Conservation (phyloP, 2,888 invertebrate genomes). For the Kuschelorhynchus macadamiae region DNA sequence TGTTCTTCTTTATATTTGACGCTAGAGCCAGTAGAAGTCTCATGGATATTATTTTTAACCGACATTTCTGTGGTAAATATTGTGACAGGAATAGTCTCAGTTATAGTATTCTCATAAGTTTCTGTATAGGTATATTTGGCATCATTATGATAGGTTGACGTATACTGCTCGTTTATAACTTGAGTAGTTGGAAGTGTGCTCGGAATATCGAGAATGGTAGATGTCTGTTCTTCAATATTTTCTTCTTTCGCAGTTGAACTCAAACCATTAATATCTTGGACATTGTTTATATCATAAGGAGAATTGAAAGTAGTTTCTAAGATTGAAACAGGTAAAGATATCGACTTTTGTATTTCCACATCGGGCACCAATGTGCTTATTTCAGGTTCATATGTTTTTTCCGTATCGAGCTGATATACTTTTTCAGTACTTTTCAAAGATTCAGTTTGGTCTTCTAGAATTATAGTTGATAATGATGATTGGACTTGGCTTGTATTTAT, state of each 20-base stretch:
- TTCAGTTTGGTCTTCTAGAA: neutral
- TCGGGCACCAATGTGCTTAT: conserved; percentile 16
- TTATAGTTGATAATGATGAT: neutral
- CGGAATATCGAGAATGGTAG: conserved; percentile 3
- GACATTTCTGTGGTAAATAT: conserved; percentile 23
- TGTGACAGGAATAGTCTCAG: conserved; percentile 37
- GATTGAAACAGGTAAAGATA: conserved; percentile 34
- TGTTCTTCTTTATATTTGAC: conserved; percentile 5
- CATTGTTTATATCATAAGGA: conserved; percentile 29
- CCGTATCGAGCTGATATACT: no score
- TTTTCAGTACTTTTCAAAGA: neutral
- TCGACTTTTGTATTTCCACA: conserved; percentile 43
- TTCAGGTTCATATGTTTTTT: neutral
- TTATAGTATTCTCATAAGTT: no score
- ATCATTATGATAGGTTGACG: no score
- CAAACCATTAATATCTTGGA: conserved; percentile 25
- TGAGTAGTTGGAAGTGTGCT: neutral
- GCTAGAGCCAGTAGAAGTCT: no score
- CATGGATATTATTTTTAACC: no score
- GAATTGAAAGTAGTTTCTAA: conserved; percentile 16
- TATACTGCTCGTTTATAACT: neutral
- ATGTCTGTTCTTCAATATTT: neutral
- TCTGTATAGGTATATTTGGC: no score
- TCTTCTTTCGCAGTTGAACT: neutral
- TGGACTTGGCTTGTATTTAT: no score